A percentile compares a stretch with the other conserved stretches of the same genome.
phyloP scores from a whole-genome alignment of 2,797 vertebrate species.

The Myotis pilosus region DNA sequence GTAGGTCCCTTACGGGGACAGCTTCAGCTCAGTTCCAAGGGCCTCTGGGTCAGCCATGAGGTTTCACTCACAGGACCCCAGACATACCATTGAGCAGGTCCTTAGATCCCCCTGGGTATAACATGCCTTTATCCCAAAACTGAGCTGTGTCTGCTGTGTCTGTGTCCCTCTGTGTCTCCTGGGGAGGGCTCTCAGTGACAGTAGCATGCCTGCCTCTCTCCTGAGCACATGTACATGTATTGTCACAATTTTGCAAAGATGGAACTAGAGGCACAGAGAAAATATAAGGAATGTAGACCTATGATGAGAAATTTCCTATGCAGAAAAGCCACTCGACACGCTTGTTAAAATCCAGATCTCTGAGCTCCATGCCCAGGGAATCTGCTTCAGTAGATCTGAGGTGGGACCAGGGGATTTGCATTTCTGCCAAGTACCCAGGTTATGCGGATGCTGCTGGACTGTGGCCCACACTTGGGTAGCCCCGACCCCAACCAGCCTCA shows the following conservation, averaged over 20 bases:
- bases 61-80: not conserved
- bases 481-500: not conserved
- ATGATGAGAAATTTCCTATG: not conserved
- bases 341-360: not conserved
- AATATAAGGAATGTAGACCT: not conserved
- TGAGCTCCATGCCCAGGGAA: not conserved
- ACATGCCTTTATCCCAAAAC: not conserved
- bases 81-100: fast-evolving
- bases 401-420: not conserved
- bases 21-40: not conserved
- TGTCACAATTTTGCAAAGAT: not conserved
- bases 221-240: not conserved
- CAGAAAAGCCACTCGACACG: not conserved
- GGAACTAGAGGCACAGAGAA: not conserved
- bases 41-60: not conserved
- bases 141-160: not conserved
- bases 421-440: not conserved
- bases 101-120: fast-evolving
- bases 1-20: not conserved
- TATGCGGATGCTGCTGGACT: not conserved
- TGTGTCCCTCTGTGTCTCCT: fast-evolving
- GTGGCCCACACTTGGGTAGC: not conserved
- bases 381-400: not conserved
- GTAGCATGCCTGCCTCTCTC: not conserved
- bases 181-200: not conserved